These are phyloP conservation scores for Hoplostethus mediterraneus DNA, from an alignment of 2,797 vertebrate species.

Conservation along the genomic window DNA sequence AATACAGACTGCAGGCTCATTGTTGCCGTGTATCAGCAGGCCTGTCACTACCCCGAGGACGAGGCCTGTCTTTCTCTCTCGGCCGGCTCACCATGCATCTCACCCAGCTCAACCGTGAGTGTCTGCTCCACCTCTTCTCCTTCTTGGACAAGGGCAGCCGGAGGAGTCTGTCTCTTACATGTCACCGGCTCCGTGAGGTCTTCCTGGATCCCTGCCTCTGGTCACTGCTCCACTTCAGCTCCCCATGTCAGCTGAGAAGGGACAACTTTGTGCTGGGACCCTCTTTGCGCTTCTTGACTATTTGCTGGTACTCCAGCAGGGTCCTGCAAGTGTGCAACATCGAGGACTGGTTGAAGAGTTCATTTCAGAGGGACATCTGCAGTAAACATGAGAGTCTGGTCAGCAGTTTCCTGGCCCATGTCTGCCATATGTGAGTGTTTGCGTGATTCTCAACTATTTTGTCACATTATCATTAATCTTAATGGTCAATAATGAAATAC, in stretches of 20 bases:
- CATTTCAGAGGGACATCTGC: constrained; percentile 93
- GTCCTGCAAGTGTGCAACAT: constrained; percentile 94
- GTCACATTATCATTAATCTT: neutral
- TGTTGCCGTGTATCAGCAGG: constrained; percentile 69
- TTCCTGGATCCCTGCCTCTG: constrained; percentile 92
- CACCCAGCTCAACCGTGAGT: constrained; percentile 91
- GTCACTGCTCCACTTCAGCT: constrained; percentile 88
- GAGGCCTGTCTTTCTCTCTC: constrained; percentile 47
- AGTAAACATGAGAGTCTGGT: constrained; percentile 88
- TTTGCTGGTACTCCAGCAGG: constrained; percentile 94
- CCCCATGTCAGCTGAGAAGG: constrained; percentile 87
- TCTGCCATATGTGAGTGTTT: constrained; percentile 84
- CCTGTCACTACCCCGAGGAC: constrained; percentile 46
- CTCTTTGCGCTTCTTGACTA: constrained; percentile 86
- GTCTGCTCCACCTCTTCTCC: constrained; percentile 94
- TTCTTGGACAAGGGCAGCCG: constrained; percentile 94
- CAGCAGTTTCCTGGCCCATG: constrained; percentile 86
- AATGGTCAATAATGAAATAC: neutral
- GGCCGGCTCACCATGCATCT: constrained; percentile 85
- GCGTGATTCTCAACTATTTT: constrained; percentile 33
- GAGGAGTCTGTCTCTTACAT: constrained; percentile 88
- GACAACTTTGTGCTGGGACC: constrained; percentile 92
- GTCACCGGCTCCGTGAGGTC: constrained; percentile 82
- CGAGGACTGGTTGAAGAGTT: constrained; percentile 94
- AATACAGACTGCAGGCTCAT: constrained; percentile 59